Percentiles rank a stretch among this genome's conserved stretches.
phyloP scores from a whole-genome alignment of 2,888 invertebrate species.

The Notodonta ziczac region DNA sequence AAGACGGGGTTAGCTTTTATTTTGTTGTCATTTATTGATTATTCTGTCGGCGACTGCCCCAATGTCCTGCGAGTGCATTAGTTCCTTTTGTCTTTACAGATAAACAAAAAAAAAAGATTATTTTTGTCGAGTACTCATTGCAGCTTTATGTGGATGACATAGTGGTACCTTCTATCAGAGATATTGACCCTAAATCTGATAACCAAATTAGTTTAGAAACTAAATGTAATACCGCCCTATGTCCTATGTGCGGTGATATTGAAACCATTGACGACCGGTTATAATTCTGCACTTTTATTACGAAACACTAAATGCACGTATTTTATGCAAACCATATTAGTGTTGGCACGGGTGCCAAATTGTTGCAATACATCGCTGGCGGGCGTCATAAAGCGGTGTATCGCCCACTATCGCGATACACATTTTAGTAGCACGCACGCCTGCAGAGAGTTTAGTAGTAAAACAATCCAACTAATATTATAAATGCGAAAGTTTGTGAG shows the following conservation, averaged over 20 bases:
- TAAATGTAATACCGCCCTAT: no score
- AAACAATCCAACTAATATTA: no score
- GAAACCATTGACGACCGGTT: no score
- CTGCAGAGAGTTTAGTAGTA: no score
- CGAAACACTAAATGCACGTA: background rate
- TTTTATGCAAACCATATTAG: conserved; percentile 6
- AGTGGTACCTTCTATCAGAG: no score
- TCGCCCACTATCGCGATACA: conserved; percentile 6
- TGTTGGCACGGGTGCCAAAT: conserved; percentile 14
- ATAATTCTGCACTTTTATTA: background rate
- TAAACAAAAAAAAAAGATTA: background rate
- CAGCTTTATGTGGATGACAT: no score
- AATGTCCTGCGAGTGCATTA: background rate
- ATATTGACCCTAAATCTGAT: no score
- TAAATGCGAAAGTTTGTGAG: no score
- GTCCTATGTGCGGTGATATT: no score
- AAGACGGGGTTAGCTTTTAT: background rate
- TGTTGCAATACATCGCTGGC: conserved; percentile 11
- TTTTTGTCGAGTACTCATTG: background rate
- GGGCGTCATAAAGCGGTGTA: conserved; percentile 15
- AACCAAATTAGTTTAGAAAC: no score
- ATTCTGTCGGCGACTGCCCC: conserved; percentile 1
- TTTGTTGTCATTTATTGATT: background rate
- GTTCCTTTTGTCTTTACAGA: background rate
- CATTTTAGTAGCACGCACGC: conserved; percentile 7